A percentile compares a stretch with the other conserved stretches of the same genome.
phyloP scores from a whole-genome alignment of 2,888 invertebrate genomes.

The Barypeithes pellucidus region DNA sequence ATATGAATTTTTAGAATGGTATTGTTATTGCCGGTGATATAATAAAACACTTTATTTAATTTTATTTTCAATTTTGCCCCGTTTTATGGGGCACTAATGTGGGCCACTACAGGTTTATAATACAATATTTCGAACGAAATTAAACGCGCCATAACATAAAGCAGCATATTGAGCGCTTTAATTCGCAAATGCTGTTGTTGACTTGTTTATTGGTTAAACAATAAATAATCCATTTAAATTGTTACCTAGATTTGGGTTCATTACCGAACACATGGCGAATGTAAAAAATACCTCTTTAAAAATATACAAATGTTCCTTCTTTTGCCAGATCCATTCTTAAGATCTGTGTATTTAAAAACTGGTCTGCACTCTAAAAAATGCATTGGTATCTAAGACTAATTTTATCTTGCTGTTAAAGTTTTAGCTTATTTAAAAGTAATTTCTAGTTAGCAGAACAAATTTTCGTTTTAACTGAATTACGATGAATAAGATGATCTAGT shows the following conservation, averaged over 20 bases:
- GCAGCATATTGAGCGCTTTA: conserved; percentile 15
- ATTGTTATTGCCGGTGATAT: conserved; percentile 32
- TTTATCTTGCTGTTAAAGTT: too few species aligned
- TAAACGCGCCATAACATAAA: conserved; percentile 19
- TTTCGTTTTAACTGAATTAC: too few species aligned
- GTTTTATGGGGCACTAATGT: conserved; percentile 27
- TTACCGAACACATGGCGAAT: not conserved
- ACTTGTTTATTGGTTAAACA: conserved; percentile 23
- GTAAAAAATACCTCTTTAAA: not conserved
- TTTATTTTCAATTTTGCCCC: conserved; percentile 40
- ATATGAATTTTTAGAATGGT: conserved; percentile 31
- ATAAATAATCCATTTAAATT: conserved; percentile 3
- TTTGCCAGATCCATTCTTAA: too few species aligned
- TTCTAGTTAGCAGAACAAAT: too few species aligned
- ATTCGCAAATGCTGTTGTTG: conserved; percentile 19
- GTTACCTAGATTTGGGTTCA: not conserved
- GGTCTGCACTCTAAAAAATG: too few species aligned
- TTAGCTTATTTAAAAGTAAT: too few species aligned
- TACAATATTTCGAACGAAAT: conserved; percentile 22
- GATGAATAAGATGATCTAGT: too few species aligned
- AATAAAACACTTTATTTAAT: conserved; percentile 40
- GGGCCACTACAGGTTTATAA: conserved; percentile 16
- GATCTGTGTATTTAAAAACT: too few species aligned
- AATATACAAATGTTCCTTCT: too few species aligned
- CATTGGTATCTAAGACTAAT: too few species aligned